phyloP scores from a whole-genome alignment of 1,140 invertebrate species.

The Trichonephila clavipes region DNA sequence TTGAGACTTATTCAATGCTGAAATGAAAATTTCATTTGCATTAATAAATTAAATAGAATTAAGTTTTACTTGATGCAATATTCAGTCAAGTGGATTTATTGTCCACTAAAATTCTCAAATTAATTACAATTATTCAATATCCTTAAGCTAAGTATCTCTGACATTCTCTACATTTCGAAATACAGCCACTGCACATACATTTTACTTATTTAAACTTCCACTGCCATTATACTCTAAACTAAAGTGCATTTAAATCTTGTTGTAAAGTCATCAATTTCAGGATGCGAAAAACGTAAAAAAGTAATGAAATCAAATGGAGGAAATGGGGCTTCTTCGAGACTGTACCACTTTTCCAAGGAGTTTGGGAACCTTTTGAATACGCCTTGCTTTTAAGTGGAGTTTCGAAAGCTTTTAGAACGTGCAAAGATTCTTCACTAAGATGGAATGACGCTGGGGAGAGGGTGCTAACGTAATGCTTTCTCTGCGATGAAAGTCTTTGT shows the following conservation, averaged over 20 bases:
- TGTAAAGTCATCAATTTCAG: background rate
- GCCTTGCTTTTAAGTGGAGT: constrained; percentile 37
- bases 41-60: too few relatives aligned
- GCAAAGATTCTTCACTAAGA: constrained; percentile 39
- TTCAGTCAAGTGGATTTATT: too few relatives aligned
- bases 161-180: too few relatives aligned
- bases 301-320: background rate
- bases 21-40: too few relatives aligned
- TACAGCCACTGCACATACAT: background rate
- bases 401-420: constrained; percentile 63
- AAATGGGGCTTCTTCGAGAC: background rate
- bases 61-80: too few relatives aligned
- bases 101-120: too few relatives aligned
- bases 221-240: background rate
- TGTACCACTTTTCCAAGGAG: constrained; percentile 1
- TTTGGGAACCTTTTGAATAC: constrained; percentile 32
- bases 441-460: constrained; percentile 8
- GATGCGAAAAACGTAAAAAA: background rate
- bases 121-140: too few relatives aligned
- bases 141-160: too few relatives aligned
- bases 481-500: constrained; percentile 39
- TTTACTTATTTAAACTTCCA: background rate
- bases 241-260: background rate
- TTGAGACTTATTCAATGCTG: too few relatives aligned
- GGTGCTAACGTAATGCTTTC: constrained; percentile 7